A percentile compares a stretch with the other conserved stretches of the same genome.
Evolutionary conservation across 2,113 vertebrate genomes (phyloP).

Genomic region (Blennius ocellaris): DNA sequence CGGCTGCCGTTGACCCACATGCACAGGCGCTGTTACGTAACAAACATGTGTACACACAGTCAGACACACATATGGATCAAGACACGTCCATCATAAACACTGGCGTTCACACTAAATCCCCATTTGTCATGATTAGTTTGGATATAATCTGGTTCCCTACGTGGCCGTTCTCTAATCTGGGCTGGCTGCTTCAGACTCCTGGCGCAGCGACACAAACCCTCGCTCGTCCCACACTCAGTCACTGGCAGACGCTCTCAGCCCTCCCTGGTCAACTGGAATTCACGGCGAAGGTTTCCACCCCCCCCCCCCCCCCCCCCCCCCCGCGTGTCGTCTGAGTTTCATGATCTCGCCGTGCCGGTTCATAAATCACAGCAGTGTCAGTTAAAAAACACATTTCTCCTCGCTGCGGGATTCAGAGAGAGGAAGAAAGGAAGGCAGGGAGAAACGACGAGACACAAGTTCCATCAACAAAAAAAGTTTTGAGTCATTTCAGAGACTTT

Average conservation of each 20-base stretch:
- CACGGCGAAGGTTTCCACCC: neutral
- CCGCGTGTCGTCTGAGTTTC: neutral
- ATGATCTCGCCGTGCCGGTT: slow-evolving; percentile 12
- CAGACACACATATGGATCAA: slow-evolving; percentile 41
- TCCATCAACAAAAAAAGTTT: too few species aligned
- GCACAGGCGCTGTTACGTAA: slow-evolving; percentile 59
- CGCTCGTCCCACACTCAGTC: neutral
- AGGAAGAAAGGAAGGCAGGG: slow-evolving; percentile 26
- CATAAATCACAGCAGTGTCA: slow-evolving; percentile 36
- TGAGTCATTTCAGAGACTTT: slow-evolving; percentile 40
- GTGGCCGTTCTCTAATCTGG: slow-evolving; percentile 18
- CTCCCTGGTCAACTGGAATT: neutral
- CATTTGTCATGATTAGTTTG: slow-evolving; percentile 31
- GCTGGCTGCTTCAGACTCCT: slow-evolving; percentile 14
- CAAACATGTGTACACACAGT: slow-evolving; percentile 19
- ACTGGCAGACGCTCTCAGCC: neutral
- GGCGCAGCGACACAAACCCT: slow-evolving; percentile 12
- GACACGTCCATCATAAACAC: slow-evolving; percentile 28
- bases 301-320: too few species aligned
- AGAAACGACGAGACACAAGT: slow-evolving; percentile 3
- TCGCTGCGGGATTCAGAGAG: slow-evolving; percentile 14
- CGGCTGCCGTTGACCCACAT: slow-evolving; percentile 57
- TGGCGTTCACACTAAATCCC: slow-evolving; percentile 51
- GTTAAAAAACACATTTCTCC: slow-evolving; percentile 13
- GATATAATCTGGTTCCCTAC: slow-evolving; percentile 34